Evolutionary conservation across 2,797 vertebrate species (phyloP), one percentile per base, ranked within the genome.

Genomic region (Bryconaethiops microstoma): DNA sequence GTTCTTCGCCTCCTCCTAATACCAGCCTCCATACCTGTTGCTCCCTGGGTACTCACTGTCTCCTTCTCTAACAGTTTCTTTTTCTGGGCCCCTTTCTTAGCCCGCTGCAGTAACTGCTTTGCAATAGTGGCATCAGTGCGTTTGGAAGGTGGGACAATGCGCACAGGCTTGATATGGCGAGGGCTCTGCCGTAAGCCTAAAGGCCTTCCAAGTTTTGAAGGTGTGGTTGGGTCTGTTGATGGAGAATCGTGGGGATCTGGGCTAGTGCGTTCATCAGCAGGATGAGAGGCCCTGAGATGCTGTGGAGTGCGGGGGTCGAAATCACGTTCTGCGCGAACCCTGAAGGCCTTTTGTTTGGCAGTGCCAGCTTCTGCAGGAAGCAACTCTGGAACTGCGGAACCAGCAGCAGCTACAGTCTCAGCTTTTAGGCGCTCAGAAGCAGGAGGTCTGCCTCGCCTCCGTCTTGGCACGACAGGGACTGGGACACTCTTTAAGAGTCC

Each of bases 81-180:
- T 70, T 96, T 95, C 87, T 94, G 94, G 0, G 94, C 94, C 78
- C 97, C 98, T 81, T 99, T 99, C 86, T 97, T 99, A 9, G 98
- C 98, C 57, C 96, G 95, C 92, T 99, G 97, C 88, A 99, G 90
- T 84, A 99, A 94, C 81, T 99, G 98, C 90, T 99, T 99, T 1
- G 98, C 98, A 1, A 99, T 98, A 0, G 97, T 91, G 21, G 98
- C 95, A 70, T 99, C 98, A 0, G 97, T 99, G 90, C 98, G 95
- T 92, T 99, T 99, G 63, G 96, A 96, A 68, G 97, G 93, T 79
- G 97, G 97, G 78, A 99, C 97, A 10, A 99, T 97, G 88, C 97
- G 92, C 39, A 98, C 97, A 0, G 97, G 97, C 82, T 98, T 98
- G 87, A 97, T 92, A 84, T 98, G 95, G 78, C 97, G 96, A 1